phyloP scores from a whole-genome alignment of 2,888 invertebrate genomes.

The Watsonalla cultraria region DNA sequence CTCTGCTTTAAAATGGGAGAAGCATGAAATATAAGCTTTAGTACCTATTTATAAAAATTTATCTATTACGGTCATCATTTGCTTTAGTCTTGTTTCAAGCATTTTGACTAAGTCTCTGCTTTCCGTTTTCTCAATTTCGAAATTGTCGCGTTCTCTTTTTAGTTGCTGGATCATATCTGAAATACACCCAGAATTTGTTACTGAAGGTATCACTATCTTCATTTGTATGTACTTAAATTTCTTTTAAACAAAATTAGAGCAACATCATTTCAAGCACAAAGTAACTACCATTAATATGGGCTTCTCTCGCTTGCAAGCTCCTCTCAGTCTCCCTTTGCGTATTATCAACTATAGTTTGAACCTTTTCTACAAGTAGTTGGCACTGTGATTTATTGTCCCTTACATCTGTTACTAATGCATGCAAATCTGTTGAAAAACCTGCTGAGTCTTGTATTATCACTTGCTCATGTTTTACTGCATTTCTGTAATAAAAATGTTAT shows the following conservation, averaged over 20 bases:
- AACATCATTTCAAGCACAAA: background rate
- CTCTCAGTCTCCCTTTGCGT: slow-evolving; percentile 66
- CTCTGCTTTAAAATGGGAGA: too few relatives aligned
- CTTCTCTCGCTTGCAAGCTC: slow-evolving; percentile 73
- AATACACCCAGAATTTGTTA: slow-evolving; percentile 11
- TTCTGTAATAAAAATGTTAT: slow-evolving; percentile 39
- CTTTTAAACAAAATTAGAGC: too few relatives aligned
- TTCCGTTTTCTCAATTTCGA: slow-evolving; percentile 77
- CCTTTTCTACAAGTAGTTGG: slow-evolving; percentile 64
- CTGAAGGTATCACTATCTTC: too few relatives aligned
- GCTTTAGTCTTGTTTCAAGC: slow-evolving; percentile 77
- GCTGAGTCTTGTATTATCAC: slow-evolving; percentile 68
- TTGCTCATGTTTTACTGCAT: slow-evolving; percentile 74
- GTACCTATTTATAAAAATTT: background rate
- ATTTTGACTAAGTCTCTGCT: slow-evolving; percentile 72
- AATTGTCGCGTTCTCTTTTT: slow-evolving; percentile 74
- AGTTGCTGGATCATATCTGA: slow-evolving; percentile 76
- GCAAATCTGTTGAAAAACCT: slow-evolving; percentile 71
- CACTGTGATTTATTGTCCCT: slow-evolving; percentile 67
- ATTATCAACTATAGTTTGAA: slow-evolving; percentile 61
- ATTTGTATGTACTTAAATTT: too few relatives aligned
- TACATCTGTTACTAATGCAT: slow-evolving; percentile 64
- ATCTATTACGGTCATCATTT: slow-evolving; percentile 71
- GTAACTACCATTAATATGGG: slow-evolving; percentile 73
- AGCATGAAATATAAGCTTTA: too few relatives aligned